Base-by-base conservation (phyloP, 2,797 vertebrate genomes). In the Gila robusta region DNA sequence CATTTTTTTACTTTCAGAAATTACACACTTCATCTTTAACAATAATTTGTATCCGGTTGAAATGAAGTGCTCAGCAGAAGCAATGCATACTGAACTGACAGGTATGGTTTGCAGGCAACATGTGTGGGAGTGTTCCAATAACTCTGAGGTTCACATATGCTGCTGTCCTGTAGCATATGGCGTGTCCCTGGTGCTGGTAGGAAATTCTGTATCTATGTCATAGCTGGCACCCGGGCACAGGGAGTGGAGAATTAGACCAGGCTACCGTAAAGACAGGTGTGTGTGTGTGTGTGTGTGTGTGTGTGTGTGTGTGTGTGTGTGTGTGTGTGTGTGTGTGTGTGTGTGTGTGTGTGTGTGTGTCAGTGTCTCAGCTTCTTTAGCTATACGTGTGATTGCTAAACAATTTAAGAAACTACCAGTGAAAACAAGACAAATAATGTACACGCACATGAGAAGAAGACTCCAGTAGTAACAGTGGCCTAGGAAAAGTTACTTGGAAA, bases 111-210 rank as follows among this genome's bases (percentile, higher is more conserved):
- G 47, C 64, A 41, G 64, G 74, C 37, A 70, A 66, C 83, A 84
- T 54, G 83, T 81, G 56, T 81, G 56, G 17, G 54, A 52, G 54
- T 11, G 70, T 74, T 85, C 74, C 74, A 70, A 14, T 37, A 80
- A 80, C 8, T 5, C 84, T 73, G 77, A 85, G 41, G 67, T 73
- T 72, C 52, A 74, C 85, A 87, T 90, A 90, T 90, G 89, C 70
- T 88, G 56, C 70, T 87, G 77, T 88, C 81, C 83, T 86, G 49
- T 52, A 81, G 35, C 89, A 90, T 90, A 90, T 89, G 87, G 83
- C 28, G 1, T 82, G 86, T 89, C 67, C 86, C 84, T 82, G 82
- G 52, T 86, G 87, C 89, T 89, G 88, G 86, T 89, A 69, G 88
- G 88, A 84, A 86, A 82, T 88, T 82, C 88, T 82, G 87, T 84